A percentile compares a stretch with the other conserved stretches of the same genome.
Evolutionary conservation across 37 sponge, comb jelly and placozoan genomes (phyloP).

Genomic region (Beroe ovata): DNA sequence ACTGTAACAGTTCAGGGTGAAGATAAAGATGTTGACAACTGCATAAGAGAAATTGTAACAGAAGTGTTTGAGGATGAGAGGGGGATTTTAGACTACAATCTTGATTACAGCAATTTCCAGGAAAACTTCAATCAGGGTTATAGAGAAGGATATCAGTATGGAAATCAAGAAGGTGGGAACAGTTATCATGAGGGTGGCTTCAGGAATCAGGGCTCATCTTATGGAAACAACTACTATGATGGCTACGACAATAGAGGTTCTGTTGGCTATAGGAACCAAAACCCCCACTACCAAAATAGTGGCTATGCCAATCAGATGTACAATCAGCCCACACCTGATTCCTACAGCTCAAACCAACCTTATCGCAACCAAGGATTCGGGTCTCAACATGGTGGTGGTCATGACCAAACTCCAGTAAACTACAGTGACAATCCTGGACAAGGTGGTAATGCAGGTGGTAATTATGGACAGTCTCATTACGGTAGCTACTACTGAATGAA

Average conservation of each 20-base stretch:
- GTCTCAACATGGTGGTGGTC: background rate
- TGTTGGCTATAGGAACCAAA: background rate
- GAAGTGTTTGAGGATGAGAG: constrained; percentile 47
- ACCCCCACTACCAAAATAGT: background rate
- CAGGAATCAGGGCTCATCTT: background rate
- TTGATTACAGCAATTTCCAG: constrained; percentile 20
- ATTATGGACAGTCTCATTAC: background rate
- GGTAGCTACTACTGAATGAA: background rate
- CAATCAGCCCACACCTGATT: too few species aligned
- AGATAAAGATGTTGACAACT: constrained; percentile 56
- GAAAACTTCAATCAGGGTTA: background rate
- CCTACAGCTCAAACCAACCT: background rate
- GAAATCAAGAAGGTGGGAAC: constrained; percentile 1
- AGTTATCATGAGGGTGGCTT: constrained; percentile 20
- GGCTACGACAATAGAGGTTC: too few species aligned
- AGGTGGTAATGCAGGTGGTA: background rate
- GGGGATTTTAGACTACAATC: constrained; percentile 24
- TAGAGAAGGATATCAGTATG: background rate
- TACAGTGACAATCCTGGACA: background rate
- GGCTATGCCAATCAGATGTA: background rate
- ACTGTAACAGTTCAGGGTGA: constrained; percentile 39
- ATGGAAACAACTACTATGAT: too few species aligned
- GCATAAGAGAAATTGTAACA: background rate
- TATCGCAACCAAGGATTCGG: background rate
- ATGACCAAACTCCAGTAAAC: background rate